A percentile compares a stretch with the other conserved stretches of the same genome.
Conservation (phyloP, 2,113 vertebrate species). For the Podocnemis expansa region DNA sequence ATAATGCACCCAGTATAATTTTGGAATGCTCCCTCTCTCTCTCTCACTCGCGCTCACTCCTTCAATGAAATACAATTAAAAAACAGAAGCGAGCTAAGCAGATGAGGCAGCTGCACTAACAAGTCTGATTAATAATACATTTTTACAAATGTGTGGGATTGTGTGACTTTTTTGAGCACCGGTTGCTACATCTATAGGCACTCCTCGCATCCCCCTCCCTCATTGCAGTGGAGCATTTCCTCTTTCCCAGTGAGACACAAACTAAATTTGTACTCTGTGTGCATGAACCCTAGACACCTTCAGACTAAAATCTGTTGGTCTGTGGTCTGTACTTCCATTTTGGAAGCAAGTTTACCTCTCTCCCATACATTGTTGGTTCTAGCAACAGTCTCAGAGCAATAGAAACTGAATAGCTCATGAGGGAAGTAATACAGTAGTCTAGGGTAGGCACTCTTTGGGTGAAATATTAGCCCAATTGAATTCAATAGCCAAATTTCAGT, state of each 20-base stretch:
- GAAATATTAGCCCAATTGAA: neutral
- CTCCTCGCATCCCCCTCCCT: neutral
- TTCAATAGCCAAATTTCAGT: neutral
- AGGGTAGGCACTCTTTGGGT: neutral
- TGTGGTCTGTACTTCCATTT: neutral
- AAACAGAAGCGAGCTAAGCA: neutral
- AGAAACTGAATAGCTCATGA: neutral
- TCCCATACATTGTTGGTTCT: neutral
- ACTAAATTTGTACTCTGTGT: neutral
- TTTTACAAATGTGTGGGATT: neutral
- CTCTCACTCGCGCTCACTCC: rapidly evolving
- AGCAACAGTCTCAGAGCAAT: neutral
- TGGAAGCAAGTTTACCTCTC: neutral
- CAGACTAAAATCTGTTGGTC: neutral
- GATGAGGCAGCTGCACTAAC: neutral
- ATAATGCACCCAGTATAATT: rapidly evolving
- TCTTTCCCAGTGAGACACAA: neutral
- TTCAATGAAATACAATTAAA: rapidly evolving
- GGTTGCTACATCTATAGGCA: neutral
- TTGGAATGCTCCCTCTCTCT: neutral
- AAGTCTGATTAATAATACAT: neutral
- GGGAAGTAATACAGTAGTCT: neutral
- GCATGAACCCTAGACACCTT: neutral
- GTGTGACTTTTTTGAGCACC: neutral
- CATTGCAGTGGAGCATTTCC: neutral